These are phyloP conservation scores for Eledone cirrhosa DNA, from an alignment of 2,888 invertebrate species.

Conservation along the genomic window DNA sequence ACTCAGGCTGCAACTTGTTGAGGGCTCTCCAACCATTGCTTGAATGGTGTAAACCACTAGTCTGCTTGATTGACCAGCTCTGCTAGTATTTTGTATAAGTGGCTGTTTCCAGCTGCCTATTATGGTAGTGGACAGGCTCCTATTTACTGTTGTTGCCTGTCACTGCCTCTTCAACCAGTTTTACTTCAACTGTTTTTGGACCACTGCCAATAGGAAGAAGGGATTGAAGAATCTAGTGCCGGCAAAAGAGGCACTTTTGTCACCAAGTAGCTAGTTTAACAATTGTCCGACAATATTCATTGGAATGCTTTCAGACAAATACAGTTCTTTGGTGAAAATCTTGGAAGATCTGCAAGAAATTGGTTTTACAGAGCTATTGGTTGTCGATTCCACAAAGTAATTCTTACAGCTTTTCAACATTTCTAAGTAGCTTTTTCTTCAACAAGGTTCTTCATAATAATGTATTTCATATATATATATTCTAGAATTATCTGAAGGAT, in stretches of 20 bases:
- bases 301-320: not conserved
- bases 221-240: conserved; percentile 2
- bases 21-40: conserved; percentile 17
- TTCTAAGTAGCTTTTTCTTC: too few relatives aligned
- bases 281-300: conserved; percentile 14
- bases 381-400: too few relatives aligned
- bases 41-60: conserved; percentile 4
- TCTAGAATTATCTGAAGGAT: too few relatives aligned
- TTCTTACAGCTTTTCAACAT: too few relatives aligned
- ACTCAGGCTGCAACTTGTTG: conserved; percentile 12
- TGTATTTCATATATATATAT: too few relatives aligned
- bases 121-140: not conserved
- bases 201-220: conserved; percentile 1
- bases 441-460: too few relatives aligned
- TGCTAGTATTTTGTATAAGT: conserved; percentile 17
- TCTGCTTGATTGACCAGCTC: conserved; percentile 13
- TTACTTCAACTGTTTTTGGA: not conserved
- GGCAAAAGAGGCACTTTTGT: not conserved
- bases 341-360: too few relatives aligned
- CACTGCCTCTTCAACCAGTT: too few relatives aligned
- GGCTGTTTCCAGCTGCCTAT: not conserved
- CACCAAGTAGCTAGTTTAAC: conserved; percentile 16
- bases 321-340: too few relatives aligned
- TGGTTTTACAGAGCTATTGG: too few relatives aligned
- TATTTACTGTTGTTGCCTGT: too few relatives aligned